A percentile compares a stretch with the other conserved stretches of the same genome.
Conservation (phyloP, 2,888 invertebrate genomes). For the Pristionchus exspectatus region DNA sequence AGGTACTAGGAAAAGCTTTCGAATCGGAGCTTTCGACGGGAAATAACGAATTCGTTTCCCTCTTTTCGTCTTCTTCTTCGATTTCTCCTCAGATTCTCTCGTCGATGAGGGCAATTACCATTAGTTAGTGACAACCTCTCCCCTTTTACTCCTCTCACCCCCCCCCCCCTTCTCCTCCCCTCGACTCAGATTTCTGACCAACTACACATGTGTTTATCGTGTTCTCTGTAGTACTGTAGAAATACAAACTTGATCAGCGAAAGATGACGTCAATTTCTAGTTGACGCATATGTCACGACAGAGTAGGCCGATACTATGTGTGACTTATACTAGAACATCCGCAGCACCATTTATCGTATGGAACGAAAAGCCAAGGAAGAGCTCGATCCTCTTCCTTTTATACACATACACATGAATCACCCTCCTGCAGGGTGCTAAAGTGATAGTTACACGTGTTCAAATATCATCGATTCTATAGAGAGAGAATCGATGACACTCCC, state of each 20-base stretch:
- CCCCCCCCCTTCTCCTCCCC: neutral
- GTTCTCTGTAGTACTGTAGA: neutral
- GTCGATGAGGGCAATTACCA: constrained; percentile 47
- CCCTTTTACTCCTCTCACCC: neutral
- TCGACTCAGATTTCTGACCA: neutral
- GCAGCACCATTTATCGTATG: too few species aligned
- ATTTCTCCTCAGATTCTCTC: neutral
- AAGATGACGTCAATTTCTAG: neutral
- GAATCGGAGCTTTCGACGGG: neutral
- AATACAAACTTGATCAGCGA: neutral
- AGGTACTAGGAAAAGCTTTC: neutral
- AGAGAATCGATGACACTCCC: too few species aligned
- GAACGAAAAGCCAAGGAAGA: too few species aligned
- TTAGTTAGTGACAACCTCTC: constrained; percentile 20
- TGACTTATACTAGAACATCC: too few species aligned
- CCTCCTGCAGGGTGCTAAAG: too few species aligned
- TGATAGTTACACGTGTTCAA: too few species aligned
- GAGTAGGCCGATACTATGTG: too few species aligned
- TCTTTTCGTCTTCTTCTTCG: neutral
- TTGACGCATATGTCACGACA: too few species aligned
- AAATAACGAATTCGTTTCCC: neutral
- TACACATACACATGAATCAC: too few species aligned
- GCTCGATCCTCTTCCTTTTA: too few species aligned
- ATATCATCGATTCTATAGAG: too few species aligned
- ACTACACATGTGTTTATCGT: neutral